phyloP scores from a whole-genome alignment of 2,797 vertebrate species.

The Sebastes iracundus region DNA sequence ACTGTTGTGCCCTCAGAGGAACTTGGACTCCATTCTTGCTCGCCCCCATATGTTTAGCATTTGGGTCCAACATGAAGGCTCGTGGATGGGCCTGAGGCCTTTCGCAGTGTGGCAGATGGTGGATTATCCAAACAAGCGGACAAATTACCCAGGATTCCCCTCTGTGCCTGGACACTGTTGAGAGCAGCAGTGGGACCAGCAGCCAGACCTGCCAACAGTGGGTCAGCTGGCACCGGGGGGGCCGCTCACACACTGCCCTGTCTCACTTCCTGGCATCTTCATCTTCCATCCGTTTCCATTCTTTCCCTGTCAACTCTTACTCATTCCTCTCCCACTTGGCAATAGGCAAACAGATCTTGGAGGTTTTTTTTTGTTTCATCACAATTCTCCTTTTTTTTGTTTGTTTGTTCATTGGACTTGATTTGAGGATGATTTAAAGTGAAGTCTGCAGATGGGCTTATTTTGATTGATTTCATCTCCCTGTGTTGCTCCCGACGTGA shows the following conservation, averaged over 20 bases:
- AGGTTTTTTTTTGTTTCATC: slow-evolving; percentile 1
- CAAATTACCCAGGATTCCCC: slow-evolving; percentile 79
- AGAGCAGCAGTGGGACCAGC: slow-evolving; percentile 58
- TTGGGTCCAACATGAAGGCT: slow-evolving; percentile 56
- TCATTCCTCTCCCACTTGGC: slow-evolving; percentile 46
- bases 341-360: slow-evolving; percentile 14
- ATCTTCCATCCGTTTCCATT: slow-evolving; percentile 15
- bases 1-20: slow-evolving; percentile 33
- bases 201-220: slow-evolving; percentile 63
- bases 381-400: slow-evolving; percentile 2
- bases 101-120: slow-evolving; percentile 79
- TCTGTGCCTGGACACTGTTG: slow-evolving; percentile 65
- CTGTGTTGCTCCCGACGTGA: slow-evolving; percentile 15
- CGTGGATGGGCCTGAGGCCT: slow-evolving; percentile 49
- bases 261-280: slow-evolving; percentile 49
- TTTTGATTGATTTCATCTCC: slow-evolving; percentile 56
- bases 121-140: slow-evolving; percentile 82
- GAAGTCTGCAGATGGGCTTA: slow-evolving; percentile 24
- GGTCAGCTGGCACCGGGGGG: slow-evolving; percentile 63
- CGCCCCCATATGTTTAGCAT: slow-evolving; percentile 63
- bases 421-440: slow-evolving; percentile 25
- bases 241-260: slow-evolving; percentile 33
- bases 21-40: slow-evolving; percentile 43
- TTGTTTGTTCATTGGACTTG: neutral
- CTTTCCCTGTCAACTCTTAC: slow-evolving; percentile 4